phyloP scores from a whole-genome alignment of 2,797 vertebrate genomes.

The Bufotes viridis region DNA sequence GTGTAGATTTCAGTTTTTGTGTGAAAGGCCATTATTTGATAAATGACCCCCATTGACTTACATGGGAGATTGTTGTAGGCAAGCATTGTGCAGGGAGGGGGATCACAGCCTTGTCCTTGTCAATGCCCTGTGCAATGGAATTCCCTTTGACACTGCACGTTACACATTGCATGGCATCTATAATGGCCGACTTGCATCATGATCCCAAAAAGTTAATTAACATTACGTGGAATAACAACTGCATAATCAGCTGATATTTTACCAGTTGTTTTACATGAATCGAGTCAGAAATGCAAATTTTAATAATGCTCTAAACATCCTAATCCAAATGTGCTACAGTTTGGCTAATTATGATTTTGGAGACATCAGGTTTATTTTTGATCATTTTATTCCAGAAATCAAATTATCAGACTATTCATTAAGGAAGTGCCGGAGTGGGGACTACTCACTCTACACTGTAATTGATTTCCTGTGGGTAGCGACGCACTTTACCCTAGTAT shows the following conservation, averaged over 20 bases:
- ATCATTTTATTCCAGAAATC: background rate
- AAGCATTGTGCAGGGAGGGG: background rate
- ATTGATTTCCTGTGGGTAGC: slow-evolving; percentile 8
- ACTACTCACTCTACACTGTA: background rate
- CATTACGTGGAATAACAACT: no score
- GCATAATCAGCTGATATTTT: background rate
- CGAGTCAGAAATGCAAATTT: background rate
- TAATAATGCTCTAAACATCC: background rate
- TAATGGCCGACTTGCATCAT: background rate
- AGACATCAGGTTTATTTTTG: background rate
- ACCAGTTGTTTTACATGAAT: background rate
- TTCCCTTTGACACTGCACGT: background rate
- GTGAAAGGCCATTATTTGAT: no score
- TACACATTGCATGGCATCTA: background rate
- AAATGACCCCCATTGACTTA: no score
- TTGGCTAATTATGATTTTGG: background rate
- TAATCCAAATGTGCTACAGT: background rate
- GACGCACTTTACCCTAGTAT: background rate
- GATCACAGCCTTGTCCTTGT: background rate
- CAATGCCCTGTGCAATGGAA: background rate
- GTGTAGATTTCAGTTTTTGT: no score
- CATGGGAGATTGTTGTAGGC: no score
- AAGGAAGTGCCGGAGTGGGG: background rate
- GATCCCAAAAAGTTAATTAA: background rate
- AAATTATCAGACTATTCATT: slow-evolving; percentile 20